phyloP scores from a whole-genome alignment of 2,113 vertebrate genomes.

The Hiodon tergisus region DNA sequence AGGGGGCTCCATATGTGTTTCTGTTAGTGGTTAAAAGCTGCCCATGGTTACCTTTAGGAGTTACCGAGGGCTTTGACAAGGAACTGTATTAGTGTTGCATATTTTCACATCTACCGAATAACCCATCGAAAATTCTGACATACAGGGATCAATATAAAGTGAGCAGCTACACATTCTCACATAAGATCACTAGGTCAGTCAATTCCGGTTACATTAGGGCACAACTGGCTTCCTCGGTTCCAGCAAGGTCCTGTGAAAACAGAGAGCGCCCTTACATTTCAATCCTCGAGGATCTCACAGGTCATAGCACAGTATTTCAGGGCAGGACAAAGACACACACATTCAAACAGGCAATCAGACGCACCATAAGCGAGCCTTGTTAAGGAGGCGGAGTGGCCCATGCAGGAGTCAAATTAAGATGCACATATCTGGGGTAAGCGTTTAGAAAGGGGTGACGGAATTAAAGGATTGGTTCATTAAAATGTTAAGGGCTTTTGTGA shows the following conservation, averaged over 20 bases:
- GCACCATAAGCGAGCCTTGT: background rate
- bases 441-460: background rate
- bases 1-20: background rate
- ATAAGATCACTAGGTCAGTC: background rate
- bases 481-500: background rate
- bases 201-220: constrained; percentile 58
- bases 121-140: background rate
- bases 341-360: background rate
- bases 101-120: background rate
- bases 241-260: constrained; percentile 45
- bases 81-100: background rate
- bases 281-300: background rate
- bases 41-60: background rate
- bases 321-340: background rate
- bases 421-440: background rate
- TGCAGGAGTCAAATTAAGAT: background rate
- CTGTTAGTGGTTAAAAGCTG: background rate
- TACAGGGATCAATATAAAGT: background rate
- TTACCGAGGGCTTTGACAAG: background rate
- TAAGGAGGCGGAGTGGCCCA: background rate
- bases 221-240: constrained; percentile 60
- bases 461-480: background rate
- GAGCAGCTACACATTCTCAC: background rate
- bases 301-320: background rate
- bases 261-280: background rate